phyloP scores from a whole-genome alignment of 2,113 vertebrate species.

The Gracilinanus agilis region DNA sequence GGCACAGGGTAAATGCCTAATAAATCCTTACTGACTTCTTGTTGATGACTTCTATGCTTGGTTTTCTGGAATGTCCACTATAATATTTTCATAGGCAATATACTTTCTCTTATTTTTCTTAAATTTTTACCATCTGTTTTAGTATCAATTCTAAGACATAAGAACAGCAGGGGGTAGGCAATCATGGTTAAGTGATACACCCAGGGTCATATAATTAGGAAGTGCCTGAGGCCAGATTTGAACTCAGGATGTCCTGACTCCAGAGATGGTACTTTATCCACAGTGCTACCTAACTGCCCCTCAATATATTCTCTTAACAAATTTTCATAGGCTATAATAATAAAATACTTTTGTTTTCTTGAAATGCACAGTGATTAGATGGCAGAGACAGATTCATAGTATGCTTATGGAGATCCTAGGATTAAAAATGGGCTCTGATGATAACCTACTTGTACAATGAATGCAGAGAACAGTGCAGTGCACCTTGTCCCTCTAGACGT shows the following conservation, averaged over 20 bases:
- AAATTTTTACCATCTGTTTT: too few species aligned
- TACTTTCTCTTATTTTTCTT: background rate
- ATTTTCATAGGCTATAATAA: background rate
- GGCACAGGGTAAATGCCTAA: background rate
- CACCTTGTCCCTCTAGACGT: background rate
- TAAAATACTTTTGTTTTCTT: conserved; percentile 36
- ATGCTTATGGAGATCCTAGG: background rate
- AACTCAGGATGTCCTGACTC: too few species aligned
- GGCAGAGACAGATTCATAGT: background rate
- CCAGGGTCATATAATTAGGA: too few species aligned
- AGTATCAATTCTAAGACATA: too few species aligned
- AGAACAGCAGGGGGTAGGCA: too few species aligned
- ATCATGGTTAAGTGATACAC: too few species aligned
- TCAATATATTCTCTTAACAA: background rate
- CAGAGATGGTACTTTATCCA: too few species aligned
- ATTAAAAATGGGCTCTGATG: conserved; percentile 6
- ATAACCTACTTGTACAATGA: background rate
- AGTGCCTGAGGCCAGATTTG: too few species aligned
- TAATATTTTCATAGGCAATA: background rate
- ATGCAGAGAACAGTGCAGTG: background rate
- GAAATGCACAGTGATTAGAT: background rate
- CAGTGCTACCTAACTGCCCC: too few species aligned
- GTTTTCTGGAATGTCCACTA: background rate
- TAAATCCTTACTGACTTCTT: background rate
- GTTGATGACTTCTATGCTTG: background rate